Evolutionary conservation across 2,797 vertebrate species (phyloP).

Genomic region (Gymnothorax javanicus): DNA sequence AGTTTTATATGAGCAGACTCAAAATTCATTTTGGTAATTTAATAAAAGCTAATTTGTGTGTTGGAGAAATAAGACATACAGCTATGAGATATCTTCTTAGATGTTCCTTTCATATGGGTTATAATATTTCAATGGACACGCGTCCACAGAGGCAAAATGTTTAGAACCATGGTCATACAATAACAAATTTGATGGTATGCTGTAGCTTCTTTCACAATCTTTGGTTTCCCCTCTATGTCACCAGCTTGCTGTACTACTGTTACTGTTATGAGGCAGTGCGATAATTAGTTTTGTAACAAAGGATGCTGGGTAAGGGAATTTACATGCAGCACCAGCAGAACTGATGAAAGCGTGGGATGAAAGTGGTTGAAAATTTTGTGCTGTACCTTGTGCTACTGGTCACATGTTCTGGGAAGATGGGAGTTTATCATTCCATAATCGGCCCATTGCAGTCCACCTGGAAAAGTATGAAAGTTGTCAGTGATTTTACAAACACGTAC

Average conservation of each 20-base stretch:
- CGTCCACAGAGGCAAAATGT: too few relatives aligned
- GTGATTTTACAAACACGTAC: background rate
- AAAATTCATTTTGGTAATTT: too few relatives aligned
- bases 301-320: background rate
- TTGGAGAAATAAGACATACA: too few relatives aligned
- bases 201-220: background rate
- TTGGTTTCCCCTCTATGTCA: background rate
- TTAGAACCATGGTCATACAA: background rate
- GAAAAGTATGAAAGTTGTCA: background rate
- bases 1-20: too few relatives aligned
- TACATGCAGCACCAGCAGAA: background rate
- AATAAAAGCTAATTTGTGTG: too few relatives aligned
- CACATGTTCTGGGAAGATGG: background rate
- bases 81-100: too few relatives aligned
- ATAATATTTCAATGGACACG: too few relatives aligned
- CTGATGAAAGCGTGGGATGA: background rate
- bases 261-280: background rate
- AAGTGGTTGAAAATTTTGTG: background rate
- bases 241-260: background rate
- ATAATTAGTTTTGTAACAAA: slow-evolving; percentile 8
- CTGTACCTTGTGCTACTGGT: background rate
- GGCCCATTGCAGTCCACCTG: background rate
- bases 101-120: too few relatives aligned
- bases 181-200: background rate
- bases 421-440: background rate